Evolutionary conservation across 1,140 invertebrate genomes (phyloP), one percentile per base, ranked within the genome.

Genomic region (Eciton burchellii): DNA sequence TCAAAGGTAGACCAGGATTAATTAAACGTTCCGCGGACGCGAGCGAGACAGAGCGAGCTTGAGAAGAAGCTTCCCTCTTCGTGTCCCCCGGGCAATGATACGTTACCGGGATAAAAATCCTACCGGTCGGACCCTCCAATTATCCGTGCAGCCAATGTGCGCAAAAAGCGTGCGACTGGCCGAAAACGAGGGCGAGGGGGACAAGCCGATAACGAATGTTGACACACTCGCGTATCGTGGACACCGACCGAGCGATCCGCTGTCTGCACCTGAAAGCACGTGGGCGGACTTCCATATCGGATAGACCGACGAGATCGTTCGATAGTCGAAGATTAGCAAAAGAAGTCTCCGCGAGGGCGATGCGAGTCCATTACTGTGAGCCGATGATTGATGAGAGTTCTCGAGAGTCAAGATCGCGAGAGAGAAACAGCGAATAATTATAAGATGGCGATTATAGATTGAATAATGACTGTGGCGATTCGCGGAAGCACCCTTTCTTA

Each of bases 1-100:
- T 83, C 63, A 79, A 77, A 79, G 82, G 62, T 83, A 83, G 79
- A 83, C 63, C 62, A 26, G 73, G 63, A 66, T 83, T 81, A 83
- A 83, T 83, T 83, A 79, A 81, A 83, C 62, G 62, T 59, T 54
- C 12, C 45, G 62, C 52, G 79, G 57, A 41, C n/a, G 66, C 60
- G 63, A 68, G 62, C 43, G 60, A 49, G 77, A 43, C 26, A 54
- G 29, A 54, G 12, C 47, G 45, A 29, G 26, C n/a, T n/a, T 19
- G 14, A 29, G 21, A 16, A 54, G 47, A 16, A 47, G 21, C 21
- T 29, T 24, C 12, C 24, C 35, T 57, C 74, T 19, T 54, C 8
- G 71, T 26, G 57, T 68, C 63, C 29, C 72, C 11, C 19, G 65
- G 49, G 35, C 35, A 79, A 79, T 45, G 63, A 77, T 77, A 77